phyloP scores from a whole-genome alignment of 2,888 invertebrate genomes.

The Drosophila siamana region DNA sequence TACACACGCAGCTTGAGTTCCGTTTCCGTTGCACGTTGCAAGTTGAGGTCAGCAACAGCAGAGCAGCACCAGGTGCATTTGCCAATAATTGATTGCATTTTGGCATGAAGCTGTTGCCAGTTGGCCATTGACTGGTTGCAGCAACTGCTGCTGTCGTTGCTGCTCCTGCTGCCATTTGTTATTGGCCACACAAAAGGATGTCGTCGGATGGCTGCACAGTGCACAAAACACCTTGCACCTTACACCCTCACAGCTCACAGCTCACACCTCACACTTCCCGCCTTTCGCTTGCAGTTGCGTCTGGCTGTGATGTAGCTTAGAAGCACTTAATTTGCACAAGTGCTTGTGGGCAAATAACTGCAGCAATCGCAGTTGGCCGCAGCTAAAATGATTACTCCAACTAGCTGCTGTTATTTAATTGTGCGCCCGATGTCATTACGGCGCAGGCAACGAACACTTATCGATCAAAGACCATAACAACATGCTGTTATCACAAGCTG shows the following conservation, averaged over 20 bases:
- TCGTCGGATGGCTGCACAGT: slow-evolving; percentile 6
- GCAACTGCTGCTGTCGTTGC: background rate
- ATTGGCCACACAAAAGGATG: slow-evolving; percentile 36
- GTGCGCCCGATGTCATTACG: slow-evolving; percentile 16
- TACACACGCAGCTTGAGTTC: slow-evolving; percentile 1
- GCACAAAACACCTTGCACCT: background rate
- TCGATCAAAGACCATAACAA: slow-evolving; percentile 11
- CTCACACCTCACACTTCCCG: background rate
- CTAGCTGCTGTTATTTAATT: slow-evolving; percentile 26
- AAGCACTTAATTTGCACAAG: slow-evolving; percentile 50
- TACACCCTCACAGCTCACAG: background rate
- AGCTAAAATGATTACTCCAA: slow-evolving; percentile 27
- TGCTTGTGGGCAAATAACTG: slow-evolving; percentile 22
- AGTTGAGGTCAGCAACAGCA: slow-evolving; percentile 55
- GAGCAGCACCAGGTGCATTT: slow-evolving; percentile 61
- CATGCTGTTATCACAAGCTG: background rate
- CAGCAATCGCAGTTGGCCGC: slow-evolving; percentile 11
- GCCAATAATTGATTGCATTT: slow-evolving; percentile 76
- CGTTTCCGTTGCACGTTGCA: slow-evolving; percentile 49
- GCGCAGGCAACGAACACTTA: slow-evolving; percentile 9
- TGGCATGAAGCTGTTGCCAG: slow-evolving; percentile 68
- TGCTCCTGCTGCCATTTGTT: slow-evolving; percentile 58
- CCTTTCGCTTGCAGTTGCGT: background rate
- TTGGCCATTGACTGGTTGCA: slow-evolving; percentile 17
- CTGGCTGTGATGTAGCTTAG: too few relatives aligned